Percentiles rank a stretch among this genome's conserved stretches.
Conservation (phyloP, 2,797 vertebrate species). For the Trachops cirrhosus region DNA sequence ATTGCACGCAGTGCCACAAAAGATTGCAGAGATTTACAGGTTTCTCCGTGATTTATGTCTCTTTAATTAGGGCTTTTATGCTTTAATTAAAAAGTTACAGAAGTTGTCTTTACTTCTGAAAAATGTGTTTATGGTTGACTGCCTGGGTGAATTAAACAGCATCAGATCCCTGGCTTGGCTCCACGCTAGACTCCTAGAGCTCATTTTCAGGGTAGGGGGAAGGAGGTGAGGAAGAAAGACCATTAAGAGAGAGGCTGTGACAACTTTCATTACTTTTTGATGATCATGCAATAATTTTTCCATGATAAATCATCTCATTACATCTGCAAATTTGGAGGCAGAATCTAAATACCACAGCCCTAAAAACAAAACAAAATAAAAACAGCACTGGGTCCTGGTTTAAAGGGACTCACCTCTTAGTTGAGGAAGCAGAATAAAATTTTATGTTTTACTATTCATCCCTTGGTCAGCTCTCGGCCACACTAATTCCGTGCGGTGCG, state of each 20-base stretch:
- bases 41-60: constrained; percentile 71
- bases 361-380: not conserved
- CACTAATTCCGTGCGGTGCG: not conserved
- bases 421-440: not conserved
- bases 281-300: constrained; percentile 69
- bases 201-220: constrained; percentile 6
- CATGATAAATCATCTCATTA: constrained; percentile 66
- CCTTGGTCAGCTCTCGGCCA: not conserved
- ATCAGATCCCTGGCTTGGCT: not conserved
- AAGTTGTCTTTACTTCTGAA: constrained; percentile 79
- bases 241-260: constrained; percentile 51
- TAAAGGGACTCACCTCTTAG: not conserved
- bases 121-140: constrained; percentile 72
- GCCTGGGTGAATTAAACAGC: constrained; percentile 57
- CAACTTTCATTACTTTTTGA: constrained; percentile 38
- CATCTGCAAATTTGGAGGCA: constrained; percentile 45
- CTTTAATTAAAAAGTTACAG: constrained; percentile 80
- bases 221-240: constrained; percentile 49
- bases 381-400: not conserved
- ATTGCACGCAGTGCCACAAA: not conserved
- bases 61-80: constrained; percentile 80
- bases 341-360: constrained; percentile 39
- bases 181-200: not conserved
- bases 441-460: not conserved
- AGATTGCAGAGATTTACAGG: constrained; percentile 70